Conservation (phyloP, 1,140 invertebrate genomes). For the Zaprionus davidi region DNA sequence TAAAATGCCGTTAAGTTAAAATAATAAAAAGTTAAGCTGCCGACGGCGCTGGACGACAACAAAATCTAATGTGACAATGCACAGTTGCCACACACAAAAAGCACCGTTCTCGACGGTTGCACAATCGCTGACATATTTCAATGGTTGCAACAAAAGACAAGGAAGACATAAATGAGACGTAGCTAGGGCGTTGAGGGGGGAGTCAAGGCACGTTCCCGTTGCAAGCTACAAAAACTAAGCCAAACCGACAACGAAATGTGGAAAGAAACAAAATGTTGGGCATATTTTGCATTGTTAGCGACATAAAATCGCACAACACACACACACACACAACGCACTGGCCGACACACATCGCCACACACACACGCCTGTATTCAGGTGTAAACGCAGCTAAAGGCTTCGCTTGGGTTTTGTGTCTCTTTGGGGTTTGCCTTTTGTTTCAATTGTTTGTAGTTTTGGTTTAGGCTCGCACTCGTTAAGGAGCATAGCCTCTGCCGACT, state of each 20-base stretch:
- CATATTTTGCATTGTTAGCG: conserved; percentile 78
- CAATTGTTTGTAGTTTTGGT: conserved; percentile 81
- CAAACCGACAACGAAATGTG: conserved; percentile 38
- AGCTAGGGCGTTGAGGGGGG: conserved; percentile 11
- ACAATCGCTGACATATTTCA: conserved; percentile 82
- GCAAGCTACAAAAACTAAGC: conserved; percentile 67
- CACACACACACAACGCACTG: conserved; percentile 35
- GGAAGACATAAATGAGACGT: conserved; percentile 47
- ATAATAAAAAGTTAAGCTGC: conserved; percentile 82
- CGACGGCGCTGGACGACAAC: conserved; percentile 64
- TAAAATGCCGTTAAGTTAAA: conserved; percentile 83
- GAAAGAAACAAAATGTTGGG: conserved; percentile 71
- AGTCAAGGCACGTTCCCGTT: not conserved
- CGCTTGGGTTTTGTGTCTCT: conserved; percentile 55
- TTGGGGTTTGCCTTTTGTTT: conserved; percentile 66
- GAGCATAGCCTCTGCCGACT: conserved; percentile 31
- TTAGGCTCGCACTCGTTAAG: conserved; percentile 78
- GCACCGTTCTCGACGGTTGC: conserved; percentile 44
- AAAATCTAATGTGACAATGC: conserved; percentile 81
- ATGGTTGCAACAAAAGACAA: conserved; percentile 77
- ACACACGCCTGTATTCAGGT: conserved; percentile 13
- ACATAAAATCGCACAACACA: conserved; percentile 49
- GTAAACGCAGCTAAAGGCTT: conserved; percentile 13
- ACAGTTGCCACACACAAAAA: conserved; percentile 33
- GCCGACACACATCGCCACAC: conserved; percentile 33